phyloP scores from a whole-genome alignment of 2,797 vertebrate species.

The Falco concolor region DNA sequence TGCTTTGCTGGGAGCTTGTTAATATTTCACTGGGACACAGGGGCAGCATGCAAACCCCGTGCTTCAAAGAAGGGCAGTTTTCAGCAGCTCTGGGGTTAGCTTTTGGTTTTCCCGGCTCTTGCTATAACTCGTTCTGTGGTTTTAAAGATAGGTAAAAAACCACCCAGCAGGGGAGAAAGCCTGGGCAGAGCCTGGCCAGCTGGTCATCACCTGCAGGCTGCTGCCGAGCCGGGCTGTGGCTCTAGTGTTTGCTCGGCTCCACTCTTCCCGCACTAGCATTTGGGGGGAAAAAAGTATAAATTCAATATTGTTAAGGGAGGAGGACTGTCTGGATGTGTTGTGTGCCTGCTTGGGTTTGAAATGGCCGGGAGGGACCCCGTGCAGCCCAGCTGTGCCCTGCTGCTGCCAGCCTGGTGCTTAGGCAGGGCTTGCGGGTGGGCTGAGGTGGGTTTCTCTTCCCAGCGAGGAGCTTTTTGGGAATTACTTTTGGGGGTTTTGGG shows the following conservation, averaged over 20 bases:
- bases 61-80: conserved; percentile 36
- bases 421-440: not conserved
- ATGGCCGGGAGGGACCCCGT: not conserved
- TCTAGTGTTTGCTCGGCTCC: not conserved
- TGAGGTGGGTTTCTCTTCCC: not conserved
- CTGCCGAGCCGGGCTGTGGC: not conserved
- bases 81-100: not conserved
- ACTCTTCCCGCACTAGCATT: not conserved
- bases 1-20: conserved; percentile 32
- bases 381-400: not conserved
- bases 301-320: not conserved
- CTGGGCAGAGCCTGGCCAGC: not conserved
- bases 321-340: not conserved
- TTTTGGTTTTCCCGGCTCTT: not conserved
- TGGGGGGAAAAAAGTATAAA: not conserved
- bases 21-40: conserved; percentile 39
- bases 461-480: not conserved
- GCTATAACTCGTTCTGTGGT: not conserved
- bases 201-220: not conserved
- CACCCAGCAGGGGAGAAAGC: not conserved
- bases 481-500: not conserved
- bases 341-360: not conserved
- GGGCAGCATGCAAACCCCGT: not conserved
- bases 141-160: not conserved
- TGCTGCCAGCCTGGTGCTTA: rapidly evolving